Evolutionary conservation across 2,888 invertebrate genomes (phyloP).

Genomic region (Drosophila sordidula): DNA sequence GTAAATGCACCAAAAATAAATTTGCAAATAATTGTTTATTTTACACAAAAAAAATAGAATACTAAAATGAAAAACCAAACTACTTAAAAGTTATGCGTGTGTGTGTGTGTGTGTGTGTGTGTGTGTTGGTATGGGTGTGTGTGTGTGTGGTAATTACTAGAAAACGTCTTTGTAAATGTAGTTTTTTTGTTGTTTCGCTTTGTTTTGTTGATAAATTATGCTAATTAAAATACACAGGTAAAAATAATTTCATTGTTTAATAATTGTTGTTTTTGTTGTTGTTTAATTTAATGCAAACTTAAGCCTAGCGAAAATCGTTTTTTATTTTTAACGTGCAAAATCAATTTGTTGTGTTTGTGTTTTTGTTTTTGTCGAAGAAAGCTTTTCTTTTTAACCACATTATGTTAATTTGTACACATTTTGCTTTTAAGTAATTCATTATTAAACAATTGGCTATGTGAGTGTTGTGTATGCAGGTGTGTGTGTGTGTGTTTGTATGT

Average conservation of each 20-base stretch:
- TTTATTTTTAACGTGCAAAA: slow-evolving; percentile 54
- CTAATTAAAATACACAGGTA: slow-evolving; percentile 81
- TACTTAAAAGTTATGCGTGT: slow-evolving; percentile 68
- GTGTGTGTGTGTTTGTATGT: slow-evolving; percentile 18
- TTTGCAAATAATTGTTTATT: slow-evolving; percentile 66
- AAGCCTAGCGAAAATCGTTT: slow-evolving; percentile 71
- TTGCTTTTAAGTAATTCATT: slow-evolving; percentile 68
- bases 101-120: slow-evolving; percentile 34
- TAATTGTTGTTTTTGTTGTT: slow-evolving; percentile 53
- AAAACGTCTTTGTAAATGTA: slow-evolving; percentile 80
- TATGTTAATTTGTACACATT: slow-evolving; percentile 78
- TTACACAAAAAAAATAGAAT: slow-evolving; percentile 69
- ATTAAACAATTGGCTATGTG: slow-evolving; percentile 79
- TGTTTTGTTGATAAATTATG: slow-evolving; percentile 66
- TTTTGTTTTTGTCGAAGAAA: slow-evolving; percentile 59
- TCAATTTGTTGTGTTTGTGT: slow-evolving; percentile 49
- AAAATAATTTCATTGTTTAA: slow-evolving; percentile 80
- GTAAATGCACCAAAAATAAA: slow-evolving; percentile 4
- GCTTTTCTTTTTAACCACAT: slow-evolving; percentile 64
- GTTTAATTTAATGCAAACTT: slow-evolving; percentile 58
- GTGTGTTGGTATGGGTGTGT: slow-evolving; percentile 18
- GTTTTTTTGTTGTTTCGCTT: slow-evolving; percentile 57
- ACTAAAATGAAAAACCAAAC: slow-evolving; percentile 77
- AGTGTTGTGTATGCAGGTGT: slow-evolving; percentile 35
- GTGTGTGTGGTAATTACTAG: slow-evolving; percentile 68